A percentile compares a stretch with the other conserved stretches of the same genome.
These are phyloP conservation scores for Romanogobio albipinnatus DNA, from an alignment of 2,113 vertebrate genomes.

Conservation along the genomic window DNA sequence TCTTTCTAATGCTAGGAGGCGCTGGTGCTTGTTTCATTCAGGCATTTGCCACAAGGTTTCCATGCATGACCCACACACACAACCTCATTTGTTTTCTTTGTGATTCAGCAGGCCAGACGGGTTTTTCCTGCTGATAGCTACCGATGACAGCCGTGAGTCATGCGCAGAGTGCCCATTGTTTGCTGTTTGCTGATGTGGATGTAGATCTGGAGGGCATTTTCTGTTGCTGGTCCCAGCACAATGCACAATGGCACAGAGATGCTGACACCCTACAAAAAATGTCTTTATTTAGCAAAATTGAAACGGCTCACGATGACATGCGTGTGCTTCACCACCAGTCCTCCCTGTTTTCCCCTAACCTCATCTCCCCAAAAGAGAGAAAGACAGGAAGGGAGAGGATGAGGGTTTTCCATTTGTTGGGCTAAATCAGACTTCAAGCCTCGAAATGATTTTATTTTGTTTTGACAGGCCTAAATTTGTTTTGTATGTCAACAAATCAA, in stretches of 20 bases:
- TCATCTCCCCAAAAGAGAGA: not conserved
- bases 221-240: conserved; percentile 68
- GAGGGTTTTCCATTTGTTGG: not conserved
- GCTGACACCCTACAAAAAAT: conserved; percentile 72
- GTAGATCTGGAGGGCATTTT: conserved; percentile 64
- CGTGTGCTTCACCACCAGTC: conserved; percentile 24
- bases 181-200: conserved; percentile 77
- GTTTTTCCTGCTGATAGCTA: conserved; percentile 59
- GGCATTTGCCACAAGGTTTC: not conserved
- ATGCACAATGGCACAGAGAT: conserved; percentile 68
- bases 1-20: conserved; percentile 2
- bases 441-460: not conserved
- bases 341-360: conserved; percentile 3
- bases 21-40: not conserved
- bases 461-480: not conserved
- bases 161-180: conserved; percentile 68
- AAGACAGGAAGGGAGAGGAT: conserved; percentile 21
- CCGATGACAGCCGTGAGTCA: conserved; percentile 57
- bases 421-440: not conserved
- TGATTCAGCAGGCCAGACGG: conserved; percentile 46
- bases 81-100: conserved; percentile 16
- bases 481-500: not conserved
- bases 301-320: conserved; percentile 29
- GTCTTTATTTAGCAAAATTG: conserved; percentile 67
- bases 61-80: not conserved